phyloP scores from a whole-genome alignment of 2,113 vertebrate species.

The Poecilia latipinna region DNA sequence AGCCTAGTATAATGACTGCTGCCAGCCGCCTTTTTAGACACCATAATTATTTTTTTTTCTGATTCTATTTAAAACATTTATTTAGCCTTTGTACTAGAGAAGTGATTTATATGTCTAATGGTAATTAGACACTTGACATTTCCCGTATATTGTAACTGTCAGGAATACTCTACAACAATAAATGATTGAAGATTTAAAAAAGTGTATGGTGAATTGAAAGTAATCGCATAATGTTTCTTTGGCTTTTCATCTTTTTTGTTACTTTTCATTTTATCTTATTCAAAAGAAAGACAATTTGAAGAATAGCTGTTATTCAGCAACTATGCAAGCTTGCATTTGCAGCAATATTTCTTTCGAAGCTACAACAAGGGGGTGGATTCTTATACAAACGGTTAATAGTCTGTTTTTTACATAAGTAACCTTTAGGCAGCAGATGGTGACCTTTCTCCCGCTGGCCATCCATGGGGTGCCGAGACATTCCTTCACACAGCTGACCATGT shows the following conservation, averaged over 20 bases:
- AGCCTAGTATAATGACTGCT: no score
- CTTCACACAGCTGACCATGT: conserved; percentile 59
- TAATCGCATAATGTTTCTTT: conserved; percentile 18
- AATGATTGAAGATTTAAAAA: conserved; percentile 28
- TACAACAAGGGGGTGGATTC: conserved; percentile 1
- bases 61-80: not conserved
- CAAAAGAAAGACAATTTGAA: not conserved
- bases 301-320: not conserved
- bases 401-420: conserved; percentile 47
- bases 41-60: not conserved
- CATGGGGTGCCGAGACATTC: conserved; percentile 68
- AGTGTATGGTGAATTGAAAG: conserved; percentile 15
- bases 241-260: not conserved
- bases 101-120: not conserved
- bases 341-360: conserved; percentile 2
- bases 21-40: not conserved
- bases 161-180: conserved; percentile 34
- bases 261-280: not conserved
- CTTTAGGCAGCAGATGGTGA: conserved; percentile 75
- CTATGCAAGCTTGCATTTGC: not conserved
- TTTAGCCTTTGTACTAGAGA: not conserved
- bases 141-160: conserved; percentile 15
- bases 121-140: not conserved
- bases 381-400: conserved; percentile 34
- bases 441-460: conserved; percentile 51